Conservation (phyloP, 2,113 vertebrate species). For the Tupaia chinensis region DNA sequence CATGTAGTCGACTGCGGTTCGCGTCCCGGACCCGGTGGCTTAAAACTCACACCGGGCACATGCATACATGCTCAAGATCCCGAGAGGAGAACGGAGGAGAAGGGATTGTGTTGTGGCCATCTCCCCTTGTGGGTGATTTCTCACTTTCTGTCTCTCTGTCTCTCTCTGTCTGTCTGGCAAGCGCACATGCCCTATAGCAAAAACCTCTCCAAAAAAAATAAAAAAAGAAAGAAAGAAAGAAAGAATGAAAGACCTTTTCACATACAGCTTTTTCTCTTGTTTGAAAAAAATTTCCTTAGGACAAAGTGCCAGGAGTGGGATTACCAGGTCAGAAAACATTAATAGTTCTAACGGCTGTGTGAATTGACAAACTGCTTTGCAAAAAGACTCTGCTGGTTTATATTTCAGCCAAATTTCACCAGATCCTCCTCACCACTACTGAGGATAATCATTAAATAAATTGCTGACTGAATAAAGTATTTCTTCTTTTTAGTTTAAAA, state of each 20-base stretch:
- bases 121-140: too few species aligned
- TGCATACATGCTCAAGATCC: too few species aligned
- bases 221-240: too few species aligned
- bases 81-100: too few species aligned
- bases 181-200: too few species aligned
- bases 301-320: constrained; percentile 7
- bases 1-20: too few species aligned
- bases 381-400: background rate
- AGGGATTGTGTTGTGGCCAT: too few species aligned
- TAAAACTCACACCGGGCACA: too few species aligned
- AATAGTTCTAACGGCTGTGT: constrained; percentile 23
- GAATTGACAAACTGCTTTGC: background rate
- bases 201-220: too few species aligned
- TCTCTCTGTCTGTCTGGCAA: too few species aligned
- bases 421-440: background rate
- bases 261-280: background rate
- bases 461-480: background rate
- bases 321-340: background rate
- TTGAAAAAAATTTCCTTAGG: constrained; percentile 42
- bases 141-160: too few species aligned
- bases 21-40: too few species aligned
- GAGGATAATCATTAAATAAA: background rate
- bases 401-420: constrained; percentile 46
- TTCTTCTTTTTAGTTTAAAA: constrained; percentile 43
- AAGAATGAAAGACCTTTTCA: background rate